These are phyloP conservation scores for Scolopax rusticola DNA, from an alignment of 2,797 vertebrate species.

Conservation along the genomic window DNA sequence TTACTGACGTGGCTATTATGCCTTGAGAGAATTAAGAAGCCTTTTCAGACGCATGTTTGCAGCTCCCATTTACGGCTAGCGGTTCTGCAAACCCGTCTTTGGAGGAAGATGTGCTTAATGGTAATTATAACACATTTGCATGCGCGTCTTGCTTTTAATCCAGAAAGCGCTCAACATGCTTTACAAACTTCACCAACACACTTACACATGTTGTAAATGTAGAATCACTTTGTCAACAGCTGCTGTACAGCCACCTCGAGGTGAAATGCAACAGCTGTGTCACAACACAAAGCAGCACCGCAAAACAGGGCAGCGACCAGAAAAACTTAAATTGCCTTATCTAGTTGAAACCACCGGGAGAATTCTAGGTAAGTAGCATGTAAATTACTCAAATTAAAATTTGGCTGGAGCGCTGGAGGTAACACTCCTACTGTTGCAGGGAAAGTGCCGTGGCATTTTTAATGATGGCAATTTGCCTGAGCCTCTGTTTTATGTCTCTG, in stretches of 20 bases:
- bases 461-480: neutral
- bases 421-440: neutral
- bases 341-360: neutral
- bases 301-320: neutral
- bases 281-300: neutral
- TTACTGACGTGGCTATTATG: neutral
- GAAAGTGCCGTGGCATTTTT: neutral
- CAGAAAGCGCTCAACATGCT: neutral
- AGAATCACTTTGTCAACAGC: conserved; percentile 56
- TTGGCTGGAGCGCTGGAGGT: neutral
- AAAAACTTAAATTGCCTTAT: neutral
- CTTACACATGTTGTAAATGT: conserved; percentile 38
- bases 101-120: neutral
- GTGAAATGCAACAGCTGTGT: conserved; percentile 41
- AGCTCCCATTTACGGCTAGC: neutral
- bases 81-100: neutral
- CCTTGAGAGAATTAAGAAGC: neutral
- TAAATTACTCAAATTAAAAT: neutral
- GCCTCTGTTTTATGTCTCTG: neutral
- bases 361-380: neutral
- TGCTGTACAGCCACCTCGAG: conserved; percentile 42
- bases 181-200: conserved; percentile 2
- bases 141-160: neutral
- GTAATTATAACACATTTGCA: neutral
- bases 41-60: neutral